Evolutionary conservation across 2,797 vertebrate genomes (phyloP).

Genomic region (Vireo griseus): DNA sequence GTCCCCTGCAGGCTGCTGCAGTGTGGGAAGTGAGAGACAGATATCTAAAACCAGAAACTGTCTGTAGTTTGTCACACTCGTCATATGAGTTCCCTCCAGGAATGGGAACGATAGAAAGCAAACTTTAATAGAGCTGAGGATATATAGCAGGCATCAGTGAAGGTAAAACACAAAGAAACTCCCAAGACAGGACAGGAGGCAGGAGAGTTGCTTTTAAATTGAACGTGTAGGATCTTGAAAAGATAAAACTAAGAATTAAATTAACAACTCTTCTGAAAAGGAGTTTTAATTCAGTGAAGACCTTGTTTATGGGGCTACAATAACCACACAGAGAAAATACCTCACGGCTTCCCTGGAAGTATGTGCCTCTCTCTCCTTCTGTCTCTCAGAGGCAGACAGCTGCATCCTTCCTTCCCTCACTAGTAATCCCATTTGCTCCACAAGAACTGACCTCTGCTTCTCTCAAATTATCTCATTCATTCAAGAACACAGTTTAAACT

Average conservation of each 20-base stretch:
- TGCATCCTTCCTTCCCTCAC: neutral
- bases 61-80: neutral
- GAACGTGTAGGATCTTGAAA: neutral
- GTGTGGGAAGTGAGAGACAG: rapidly evolving
- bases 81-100: neutral
- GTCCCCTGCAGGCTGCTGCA: neutral
- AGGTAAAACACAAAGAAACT: neutral
- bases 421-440: neutral
- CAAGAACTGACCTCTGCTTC: neutral
- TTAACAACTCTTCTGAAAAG: neutral
- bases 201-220: neutral
- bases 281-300: neutral
- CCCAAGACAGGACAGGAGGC: neutral
- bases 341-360: rapidly evolving
- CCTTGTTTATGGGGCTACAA: neutral
- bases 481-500: neutral
- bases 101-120: neutral
- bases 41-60: neutral
- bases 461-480: neutral
- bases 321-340: neutral
- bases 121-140: neutral
- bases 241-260: neutral
- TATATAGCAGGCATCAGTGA: neutral
- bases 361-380: neutral
- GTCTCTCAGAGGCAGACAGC: neutral